These are phyloP conservation scores for Agelas oroides DNA, from an alignment of 37 sponge, comb jelly and placozoan genomes.

Conservation along the genomic window DNA sequence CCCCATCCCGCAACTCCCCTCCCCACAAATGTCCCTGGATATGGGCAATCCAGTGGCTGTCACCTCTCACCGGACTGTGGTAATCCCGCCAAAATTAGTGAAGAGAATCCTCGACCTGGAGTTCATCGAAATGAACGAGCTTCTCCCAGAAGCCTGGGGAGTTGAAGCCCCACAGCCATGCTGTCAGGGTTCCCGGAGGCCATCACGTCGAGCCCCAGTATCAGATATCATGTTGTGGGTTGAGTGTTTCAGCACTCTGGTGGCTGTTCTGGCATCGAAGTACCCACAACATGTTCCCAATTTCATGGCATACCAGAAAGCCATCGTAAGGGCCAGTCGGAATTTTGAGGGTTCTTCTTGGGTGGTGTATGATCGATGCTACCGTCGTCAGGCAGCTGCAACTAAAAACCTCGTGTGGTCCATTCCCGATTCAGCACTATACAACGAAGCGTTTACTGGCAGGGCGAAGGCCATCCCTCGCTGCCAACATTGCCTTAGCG, in stretches of 20 bases:
- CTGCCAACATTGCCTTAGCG: conserved; percentile 14
- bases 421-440: neutral
- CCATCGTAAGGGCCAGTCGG: neutral
- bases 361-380: conserved; percentile 18
- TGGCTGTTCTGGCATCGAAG: too few relatives aligned
- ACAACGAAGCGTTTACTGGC: conserved; percentile 38
- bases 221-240: too few relatives aligned
- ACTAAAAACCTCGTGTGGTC: conserved; percentile 18
- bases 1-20: too few relatives aligned
- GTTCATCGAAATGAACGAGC: neutral
- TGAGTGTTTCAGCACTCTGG: too few relatives aligned
- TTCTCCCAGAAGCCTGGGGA: neutral
- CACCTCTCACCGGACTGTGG: neutral
- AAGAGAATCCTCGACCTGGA: neutral
- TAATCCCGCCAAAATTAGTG: neutral
- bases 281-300: too few relatives aligned
- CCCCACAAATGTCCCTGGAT: too few relatives aligned
- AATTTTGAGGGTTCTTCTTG: conserved; percentile 11
- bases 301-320: too few relatives aligned
- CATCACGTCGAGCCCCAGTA: too few relatives aligned
- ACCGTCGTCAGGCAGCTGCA: conserved; percentile 5
- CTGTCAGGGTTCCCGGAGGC: too few relatives aligned
- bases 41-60: too few relatives aligned
- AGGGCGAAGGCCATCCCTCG: conserved; percentile 8
- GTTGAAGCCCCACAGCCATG: too few relatives aligned